Percentiles rank a stretch among this genome's conserved stretches.
Evolutionary conservation across 2,797 vertebrate genomes (phyloP).

Genomic region (Acrocephalus scirpaceus): DNA sequence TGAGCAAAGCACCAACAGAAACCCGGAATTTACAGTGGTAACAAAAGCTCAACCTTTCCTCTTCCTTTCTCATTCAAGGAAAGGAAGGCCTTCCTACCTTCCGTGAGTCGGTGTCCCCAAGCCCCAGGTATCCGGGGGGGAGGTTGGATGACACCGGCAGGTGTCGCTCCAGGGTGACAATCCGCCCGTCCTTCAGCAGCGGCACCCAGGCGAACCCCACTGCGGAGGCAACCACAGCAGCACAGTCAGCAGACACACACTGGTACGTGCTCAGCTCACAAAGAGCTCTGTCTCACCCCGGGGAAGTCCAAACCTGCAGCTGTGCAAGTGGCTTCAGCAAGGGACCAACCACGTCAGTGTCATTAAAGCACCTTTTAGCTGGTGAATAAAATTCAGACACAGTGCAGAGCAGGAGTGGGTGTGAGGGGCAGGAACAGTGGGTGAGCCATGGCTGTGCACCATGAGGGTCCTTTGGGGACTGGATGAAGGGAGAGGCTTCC

Average conservation of each 20-base stretch:
- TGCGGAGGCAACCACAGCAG: constrained; percentile 58
- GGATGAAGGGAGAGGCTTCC: not conserved
- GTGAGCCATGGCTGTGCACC: not conserved
- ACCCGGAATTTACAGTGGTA: not conserved
- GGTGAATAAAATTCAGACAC: not conserved
- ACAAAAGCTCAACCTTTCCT: not conserved
- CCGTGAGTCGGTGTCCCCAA: constrained; percentile 80
- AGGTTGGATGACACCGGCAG: constrained; percentile 88
- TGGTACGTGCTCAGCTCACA: fast-evolving
- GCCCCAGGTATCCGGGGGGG: constrained; percentile 86
- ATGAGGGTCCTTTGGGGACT: not conserved
- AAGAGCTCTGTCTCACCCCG: not conserved
- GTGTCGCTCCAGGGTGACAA: constrained; percentile 87
- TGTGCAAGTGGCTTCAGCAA: not conserved
- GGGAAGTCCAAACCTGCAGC: not conserved
- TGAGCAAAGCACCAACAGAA: not conserved
- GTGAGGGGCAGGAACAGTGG: not conserved
- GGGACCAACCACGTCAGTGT: fast-evolving
- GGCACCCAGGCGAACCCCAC: constrained; percentile 92
- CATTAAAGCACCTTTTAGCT: not conserved
- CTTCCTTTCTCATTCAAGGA: not conserved
- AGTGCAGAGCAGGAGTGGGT: not conserved
- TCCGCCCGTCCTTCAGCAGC: constrained; percentile 89
- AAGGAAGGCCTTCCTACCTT: constrained; percentile 76
- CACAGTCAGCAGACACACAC: not conserved